These are phyloP conservation scores for Hylaeus volcanicus DNA, from an alignment of 1,140 invertebrate genomes.

Conservation along the genomic window DNA sequence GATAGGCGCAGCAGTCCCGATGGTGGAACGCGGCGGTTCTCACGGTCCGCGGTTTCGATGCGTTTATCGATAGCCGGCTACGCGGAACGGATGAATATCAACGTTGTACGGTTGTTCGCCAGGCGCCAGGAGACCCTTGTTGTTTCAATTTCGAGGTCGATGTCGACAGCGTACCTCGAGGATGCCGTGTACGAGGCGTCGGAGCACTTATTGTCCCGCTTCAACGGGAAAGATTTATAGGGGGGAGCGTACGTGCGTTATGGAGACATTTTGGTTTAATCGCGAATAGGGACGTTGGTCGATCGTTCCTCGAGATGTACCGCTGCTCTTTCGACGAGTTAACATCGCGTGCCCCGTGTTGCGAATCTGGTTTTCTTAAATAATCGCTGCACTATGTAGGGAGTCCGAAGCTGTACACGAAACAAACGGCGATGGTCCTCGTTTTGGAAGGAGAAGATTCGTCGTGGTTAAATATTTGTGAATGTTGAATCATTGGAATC, in stretches of 20 bases:
- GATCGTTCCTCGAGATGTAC: neutral
- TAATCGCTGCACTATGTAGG: neutral
- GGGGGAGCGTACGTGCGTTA: neutral
- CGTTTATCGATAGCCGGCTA: slow-evolving; percentile 37
- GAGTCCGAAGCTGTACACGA: too few species aligned
- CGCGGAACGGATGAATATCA: slow-evolving; percentile 41
- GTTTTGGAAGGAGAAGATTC: too few species aligned
- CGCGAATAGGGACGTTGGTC: neutral
- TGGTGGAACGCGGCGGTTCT: slow-evolving; percentile 28
- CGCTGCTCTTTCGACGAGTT: neutral
- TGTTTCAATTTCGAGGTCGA: slow-evolving; percentile 39
- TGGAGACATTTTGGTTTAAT: neutral
- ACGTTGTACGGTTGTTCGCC: slow-evolving; percentile 6
- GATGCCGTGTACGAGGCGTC: slow-evolving; percentile 4
- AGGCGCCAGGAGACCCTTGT: slow-evolving; percentile 15
- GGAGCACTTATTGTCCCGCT: slow-evolving; percentile 27
- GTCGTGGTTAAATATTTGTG: too few species aligned
- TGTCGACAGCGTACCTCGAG: neutral
- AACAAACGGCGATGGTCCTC: too few species aligned
- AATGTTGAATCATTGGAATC: too few species aligned
- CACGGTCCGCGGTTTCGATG: slow-evolving; percentile 42
- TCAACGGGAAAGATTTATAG: slow-evolving; percentile 7
- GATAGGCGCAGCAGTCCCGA: slow-evolving; percentile 8
- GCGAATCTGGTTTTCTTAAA: neutral
- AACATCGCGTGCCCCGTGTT: neutral